A percentile compares a stretch with the other conserved stretches of the same genome.
Conservation (phyloP, 2,113 vertebrate genomes). For the Aspidoscelis tigris region DNA sequence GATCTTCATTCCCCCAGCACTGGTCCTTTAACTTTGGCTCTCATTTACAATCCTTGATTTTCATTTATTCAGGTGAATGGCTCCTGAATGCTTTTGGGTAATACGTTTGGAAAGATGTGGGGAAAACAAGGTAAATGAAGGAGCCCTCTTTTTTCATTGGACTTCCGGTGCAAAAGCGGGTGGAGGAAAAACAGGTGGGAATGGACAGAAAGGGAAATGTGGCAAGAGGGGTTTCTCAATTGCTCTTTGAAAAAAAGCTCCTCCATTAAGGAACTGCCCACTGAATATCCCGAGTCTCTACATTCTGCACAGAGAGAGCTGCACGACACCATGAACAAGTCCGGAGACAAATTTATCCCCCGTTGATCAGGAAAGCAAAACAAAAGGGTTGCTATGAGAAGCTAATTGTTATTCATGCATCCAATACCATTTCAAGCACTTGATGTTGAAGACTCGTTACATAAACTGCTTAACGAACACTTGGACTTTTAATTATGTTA, state of each 20-base stretch:
- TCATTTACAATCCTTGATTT: background rate
- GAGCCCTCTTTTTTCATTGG: too few species aligned
- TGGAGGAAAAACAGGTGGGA: background rate
- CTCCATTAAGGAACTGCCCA: too few species aligned
- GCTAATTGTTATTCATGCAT: conserved; percentile 35
- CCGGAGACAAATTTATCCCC: conserved; percentile 14
- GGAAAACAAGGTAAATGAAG: too few species aligned
- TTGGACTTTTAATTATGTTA: background rate
- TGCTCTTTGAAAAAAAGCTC: too few species aligned
- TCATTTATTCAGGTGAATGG: background rate
- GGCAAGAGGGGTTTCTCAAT: too few species aligned
- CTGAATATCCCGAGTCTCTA: too few species aligned
- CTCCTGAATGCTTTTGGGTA: background rate
- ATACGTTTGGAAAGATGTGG: background rate
- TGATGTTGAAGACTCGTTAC: background rate
- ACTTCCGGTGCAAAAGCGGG: background rate
- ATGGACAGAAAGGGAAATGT: background rate
- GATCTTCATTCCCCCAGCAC: too few species aligned
- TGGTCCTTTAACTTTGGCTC: too few species aligned
- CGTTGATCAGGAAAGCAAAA: conserved; percentile 38
- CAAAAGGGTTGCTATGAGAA: conserved; percentile 42
- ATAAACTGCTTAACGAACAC: background rate
- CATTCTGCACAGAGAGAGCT: conserved; percentile 25
- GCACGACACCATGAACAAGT: conserved; percentile 29
- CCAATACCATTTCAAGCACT: conserved; percentile 19